phyloP scores from a whole-genome alignment of 2,888 invertebrate genomes.

The Eremobia ochroleuca region DNA sequence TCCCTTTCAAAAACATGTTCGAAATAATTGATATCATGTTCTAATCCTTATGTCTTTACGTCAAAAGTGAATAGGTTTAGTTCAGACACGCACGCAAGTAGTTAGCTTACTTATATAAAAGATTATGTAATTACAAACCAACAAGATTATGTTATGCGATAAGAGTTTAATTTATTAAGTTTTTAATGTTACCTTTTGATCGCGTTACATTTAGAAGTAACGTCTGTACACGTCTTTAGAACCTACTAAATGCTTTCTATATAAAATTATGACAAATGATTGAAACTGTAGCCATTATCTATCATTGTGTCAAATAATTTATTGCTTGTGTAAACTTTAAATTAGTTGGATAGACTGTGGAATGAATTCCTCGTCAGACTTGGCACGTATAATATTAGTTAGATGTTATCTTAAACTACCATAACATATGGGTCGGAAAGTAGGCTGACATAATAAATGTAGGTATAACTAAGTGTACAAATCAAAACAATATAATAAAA shows the following conservation, averaged over 20 bases:
- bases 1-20: neutral
- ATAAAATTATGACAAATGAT: slow-evolving; percentile 20
- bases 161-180: slow-evolving; percentile 29
- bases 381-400: neutral
- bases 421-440: too few species aligned
- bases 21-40: neutral
- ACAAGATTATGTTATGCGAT: slow-evolving; percentile 27
- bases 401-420: neutral
- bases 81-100: slow-evolving; percentile 20
- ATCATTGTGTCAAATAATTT: neutral
- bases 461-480: too few species aligned
- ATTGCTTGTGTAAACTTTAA: slow-evolving; percentile 14
- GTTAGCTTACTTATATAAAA: slow-evolving; percentile 14
- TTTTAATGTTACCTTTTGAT: slow-evolving; percentile 33
- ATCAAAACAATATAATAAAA: too few species aligned
- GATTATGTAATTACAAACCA: slow-evolving; percentile 30
- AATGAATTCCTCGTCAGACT: neutral
- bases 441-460: too few species aligned
- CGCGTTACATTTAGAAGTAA: slow-evolving; percentile 12
- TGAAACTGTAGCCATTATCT: neutral
- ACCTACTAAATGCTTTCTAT: slow-evolving; percentile 4
- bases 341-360: neutral
- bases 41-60: neutral
- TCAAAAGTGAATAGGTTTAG: neutral
- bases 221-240: slow-evolving; percentile 8